Evolutionary conservation across 2,888 invertebrate genomes (phyloP), one percentile per base, ranked within the genome.

Genomic region (Luperina testacea): DNA sequence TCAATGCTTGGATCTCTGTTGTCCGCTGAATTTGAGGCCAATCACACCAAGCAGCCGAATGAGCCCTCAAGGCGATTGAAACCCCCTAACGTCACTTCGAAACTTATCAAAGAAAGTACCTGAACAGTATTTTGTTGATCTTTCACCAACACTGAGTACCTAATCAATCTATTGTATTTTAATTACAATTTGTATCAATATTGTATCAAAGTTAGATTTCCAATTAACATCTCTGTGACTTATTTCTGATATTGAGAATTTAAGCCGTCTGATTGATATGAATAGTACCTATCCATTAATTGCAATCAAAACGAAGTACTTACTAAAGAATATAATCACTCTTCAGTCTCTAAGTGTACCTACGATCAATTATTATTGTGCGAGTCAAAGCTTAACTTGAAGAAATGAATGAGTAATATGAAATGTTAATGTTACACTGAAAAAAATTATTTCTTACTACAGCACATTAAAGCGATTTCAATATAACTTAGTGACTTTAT

Each of bases 141-240:
- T 69, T 69, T 27, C 38, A 0, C 1, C 32, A 20, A 65, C n/a
- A 6, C 8, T 42, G 27, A 71, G 42, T 68, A 59, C 20, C 48
- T 48, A 69, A n/a, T 51, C 27, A 24, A 63, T 51, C 24, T 64
- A 67, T 80, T 80, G 32, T 64, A 67, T 80, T 80, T 74, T 70
- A 67, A 71, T 80, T 71, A 38, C 53, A 71, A 53, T 67, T 75
- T 71, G 13, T 53, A 51, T 68, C 72, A 69, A 73, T 57, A 69
- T 63, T 68, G 4, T 59, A 63, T 13, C 38, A 61, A 75, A 69
- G 68, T 72, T 53, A 20, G 24, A 76, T 81, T 81, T 59, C 11
- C 48, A 68, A 81, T 80, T 72, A 53, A 77, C 53, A 63, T 53
- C 32, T 59, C 15, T 32, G 15, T 65, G 51, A 59, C 13, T 42